phyloP scores from a whole-genome alignment of 2,888 invertebrate genomes.

The Erannis defoliaria region DNA sequence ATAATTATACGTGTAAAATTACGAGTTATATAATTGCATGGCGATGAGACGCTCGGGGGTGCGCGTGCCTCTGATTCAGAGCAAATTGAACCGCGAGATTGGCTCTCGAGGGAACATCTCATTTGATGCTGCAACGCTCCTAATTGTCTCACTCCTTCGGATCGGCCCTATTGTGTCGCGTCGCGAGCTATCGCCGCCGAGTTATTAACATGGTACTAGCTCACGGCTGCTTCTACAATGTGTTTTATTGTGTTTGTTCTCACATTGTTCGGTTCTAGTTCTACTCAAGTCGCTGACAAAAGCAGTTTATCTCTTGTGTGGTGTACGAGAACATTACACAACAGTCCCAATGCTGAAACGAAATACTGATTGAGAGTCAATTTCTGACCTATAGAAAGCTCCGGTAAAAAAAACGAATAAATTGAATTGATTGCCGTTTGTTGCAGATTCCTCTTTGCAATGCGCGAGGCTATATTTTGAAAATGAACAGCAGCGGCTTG shows the following conservation, averaged over 20 bases:
- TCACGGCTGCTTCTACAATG: conserved; percentile 46
- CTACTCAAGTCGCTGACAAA: conserved; percentile 34
- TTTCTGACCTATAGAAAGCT: conserved; percentile 44
- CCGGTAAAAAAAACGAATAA: conserved; percentile 47
- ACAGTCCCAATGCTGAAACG: conserved; percentile 5
- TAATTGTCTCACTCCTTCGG: conserved; percentile 76
- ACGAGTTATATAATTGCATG: conserved; percentile 60
- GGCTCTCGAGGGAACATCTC: conserved; percentile 77
- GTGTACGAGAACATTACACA: conserved; percentile 18
- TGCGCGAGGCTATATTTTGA: conserved; percentile 55
- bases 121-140: conserved; percentile 81
- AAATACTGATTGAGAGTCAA: conserved; percentile 29
- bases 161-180: conserved; percentile 64
- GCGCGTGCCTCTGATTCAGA: conserved; percentile 75
- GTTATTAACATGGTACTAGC: conserved; percentile 56
- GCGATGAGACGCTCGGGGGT: conserved; percentile 50
- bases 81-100: conserved; percentile 82
- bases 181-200: conserved; percentile 58
- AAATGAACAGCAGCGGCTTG: conserved; percentile 62
- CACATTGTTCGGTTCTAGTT: conserved; percentile 41
- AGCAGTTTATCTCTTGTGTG: conserved; percentile 33
- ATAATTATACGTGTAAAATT: conserved; percentile 63
- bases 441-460: conserved; percentile 49
- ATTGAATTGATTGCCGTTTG: conserved; percentile 49
- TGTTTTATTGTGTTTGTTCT: conserved; percentile 53